Percentiles rank a stretch among this genome's conserved stretches.
These are phyloP conservation scores for Augochlora pura DNA, from an alignment of 1,140 invertebrate genomes.

Conservation along the genomic window DNA sequence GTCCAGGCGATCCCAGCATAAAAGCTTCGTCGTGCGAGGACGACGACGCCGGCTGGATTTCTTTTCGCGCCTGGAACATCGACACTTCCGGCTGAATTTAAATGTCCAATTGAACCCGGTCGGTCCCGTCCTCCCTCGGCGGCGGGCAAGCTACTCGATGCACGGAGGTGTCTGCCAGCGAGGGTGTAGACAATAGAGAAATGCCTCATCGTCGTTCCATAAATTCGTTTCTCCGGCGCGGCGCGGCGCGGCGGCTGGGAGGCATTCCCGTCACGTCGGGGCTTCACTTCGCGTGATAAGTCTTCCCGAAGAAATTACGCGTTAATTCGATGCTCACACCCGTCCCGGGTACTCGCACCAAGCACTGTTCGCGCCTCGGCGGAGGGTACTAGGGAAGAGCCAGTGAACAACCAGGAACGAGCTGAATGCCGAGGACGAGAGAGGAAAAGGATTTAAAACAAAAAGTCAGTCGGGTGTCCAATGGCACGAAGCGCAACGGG, in stretches of 20 bases:
- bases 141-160: slow-evolving; percentile 14
- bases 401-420: slow-evolving; percentile 3
- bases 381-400: slow-evolving; percentile 15
- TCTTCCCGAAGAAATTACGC: slow-evolving; percentile 44
- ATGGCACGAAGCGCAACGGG: slow-evolving; percentile 52
- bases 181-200: slow-evolving; percentile 29
- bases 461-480: slow-evolving; percentile 57
- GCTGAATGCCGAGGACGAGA: slow-evolving; percentile 33
- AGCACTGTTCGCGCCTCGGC: neutral
- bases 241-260: neutral
- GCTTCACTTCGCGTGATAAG: slow-evolving; percentile 45
- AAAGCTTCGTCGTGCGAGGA: slow-evolving; percentile 29
- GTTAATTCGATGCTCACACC: slow-evolving; percentile 47
- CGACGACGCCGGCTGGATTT: slow-evolving; percentile 19
- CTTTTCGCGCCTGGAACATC: slow-evolving; percentile 41
- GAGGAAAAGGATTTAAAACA: slow-evolving; percentile 47
- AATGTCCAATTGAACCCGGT: slow-evolving; percentile 55
- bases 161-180: neutral
- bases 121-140: slow-evolving; percentile 13
- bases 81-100: slow-evolving; percentile 62
- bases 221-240: slow-evolving; percentile 28
- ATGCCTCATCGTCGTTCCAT: slow-evolving; percentile 29
- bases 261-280: slow-evolving; percentile 51
- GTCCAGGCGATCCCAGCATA: slow-evolving; percentile 49
- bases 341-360: neutral